Conservation (phyloP, 1,140 invertebrate genomes). For the Tetranychus urticae region DNA sequence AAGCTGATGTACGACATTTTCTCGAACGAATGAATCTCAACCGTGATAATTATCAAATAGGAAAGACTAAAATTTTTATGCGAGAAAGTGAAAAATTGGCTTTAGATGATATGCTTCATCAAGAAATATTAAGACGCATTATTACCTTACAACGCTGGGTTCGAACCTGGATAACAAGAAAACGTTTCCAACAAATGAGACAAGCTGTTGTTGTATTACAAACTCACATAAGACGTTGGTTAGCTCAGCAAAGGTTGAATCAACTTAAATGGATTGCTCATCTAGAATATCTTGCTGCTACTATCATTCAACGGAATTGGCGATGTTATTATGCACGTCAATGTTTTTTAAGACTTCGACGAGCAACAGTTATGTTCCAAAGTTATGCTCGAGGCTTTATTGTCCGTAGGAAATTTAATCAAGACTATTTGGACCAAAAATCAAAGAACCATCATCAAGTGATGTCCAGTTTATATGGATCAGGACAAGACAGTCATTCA, state of each 20-base stretch:
- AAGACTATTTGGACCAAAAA: neutral
- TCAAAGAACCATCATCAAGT: no score
- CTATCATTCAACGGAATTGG: conserved; percentile 51
- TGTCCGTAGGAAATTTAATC: conserved; percentile 1
- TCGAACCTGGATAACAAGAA: conserved; percentile 46
- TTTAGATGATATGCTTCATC: conserved; percentile 67
- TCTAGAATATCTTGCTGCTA: conserved; percentile 31
- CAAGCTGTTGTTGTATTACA: conserved; percentile 42
- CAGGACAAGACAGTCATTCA: conserved; percentile 9
- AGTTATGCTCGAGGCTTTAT: conserved; percentile 16
- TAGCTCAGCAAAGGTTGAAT: conserved; percentile 20
- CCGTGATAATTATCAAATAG: conserved; percentile 72
- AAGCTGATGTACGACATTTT: conserved; percentile 52
- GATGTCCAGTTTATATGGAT: no score
- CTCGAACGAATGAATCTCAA: conserved; percentile 52
- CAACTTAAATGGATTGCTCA: conserved; percentile 4
- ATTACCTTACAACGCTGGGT: conserved; percentile 74
- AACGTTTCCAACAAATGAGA: conserved; percentile 44
- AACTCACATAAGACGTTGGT: conserved; percentile 38
- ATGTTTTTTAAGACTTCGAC: conserved; percentile 37
- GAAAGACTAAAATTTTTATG: conserved; percentile 68
- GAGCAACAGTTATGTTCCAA: conserved; percentile 16
- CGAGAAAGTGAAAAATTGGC: conserved; percentile 80
- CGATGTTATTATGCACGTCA: conserved; percentile 34
- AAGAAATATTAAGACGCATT: conserved; percentile 76